Conservation (phyloP, 1,140 invertebrate species). For the Drosophila ogumai region DNA sequence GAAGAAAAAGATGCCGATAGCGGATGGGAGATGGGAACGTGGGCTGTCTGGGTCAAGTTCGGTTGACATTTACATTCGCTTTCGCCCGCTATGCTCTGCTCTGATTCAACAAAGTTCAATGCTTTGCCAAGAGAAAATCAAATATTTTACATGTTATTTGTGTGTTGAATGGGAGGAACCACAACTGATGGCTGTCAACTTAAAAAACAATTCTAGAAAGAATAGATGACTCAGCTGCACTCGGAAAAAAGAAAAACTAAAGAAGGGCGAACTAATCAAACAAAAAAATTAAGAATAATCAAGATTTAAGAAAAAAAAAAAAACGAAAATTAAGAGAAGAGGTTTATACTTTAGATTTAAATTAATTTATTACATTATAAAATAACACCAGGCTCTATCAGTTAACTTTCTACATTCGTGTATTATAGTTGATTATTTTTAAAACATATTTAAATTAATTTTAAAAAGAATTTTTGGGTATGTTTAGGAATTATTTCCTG, state of each 20-base stretch:
- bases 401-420: neutral
- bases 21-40: constrained; percentile 24
- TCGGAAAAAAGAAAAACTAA: neutral
- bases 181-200: constrained; percentile 34
- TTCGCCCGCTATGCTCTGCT: constrained; percentile 17
- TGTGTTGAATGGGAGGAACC: constrained; percentile 9
- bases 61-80: constrained; percentile 61
- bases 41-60: constrained; percentile 78
- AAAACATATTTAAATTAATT: neutral
- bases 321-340: neutral
- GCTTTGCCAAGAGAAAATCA: constrained; percentile 59
- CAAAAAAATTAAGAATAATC: no score
- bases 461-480: neutral
- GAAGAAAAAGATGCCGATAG: constrained; percentile 1
- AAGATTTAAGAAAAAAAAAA: no score
- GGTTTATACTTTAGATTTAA: neutral
- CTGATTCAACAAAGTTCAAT: constrained; percentile 61
- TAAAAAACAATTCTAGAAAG: constrained; percentile 30
- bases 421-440: neutral
- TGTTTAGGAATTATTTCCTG: neutral
- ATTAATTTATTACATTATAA: neutral
- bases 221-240: constrained; percentile 19
- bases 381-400: neutral
- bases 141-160: constrained; percentile 42
- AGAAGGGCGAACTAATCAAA: neutral